Conservation (phyloP, 2,888 invertebrate genomes). For the Antheraea assamensis region DNA sequence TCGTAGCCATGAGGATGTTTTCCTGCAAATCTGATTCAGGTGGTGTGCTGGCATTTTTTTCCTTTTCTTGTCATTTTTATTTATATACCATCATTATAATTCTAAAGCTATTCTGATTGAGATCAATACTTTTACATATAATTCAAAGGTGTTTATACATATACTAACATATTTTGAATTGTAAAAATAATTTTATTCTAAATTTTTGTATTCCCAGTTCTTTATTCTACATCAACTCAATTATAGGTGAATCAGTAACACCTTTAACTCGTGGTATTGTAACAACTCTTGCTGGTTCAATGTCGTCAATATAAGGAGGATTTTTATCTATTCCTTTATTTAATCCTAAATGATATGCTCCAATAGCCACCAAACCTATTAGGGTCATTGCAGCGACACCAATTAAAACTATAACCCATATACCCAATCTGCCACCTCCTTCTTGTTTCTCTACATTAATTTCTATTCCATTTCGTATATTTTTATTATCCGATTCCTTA, state of each 20-base stretch:
- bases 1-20: no score
- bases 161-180: no score
- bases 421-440: conserved; percentile 12
- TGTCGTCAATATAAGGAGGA: conserved; percentile 27
- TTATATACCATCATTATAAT: no score
- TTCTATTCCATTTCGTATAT: not conserved
- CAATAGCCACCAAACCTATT: conserved; percentile 33
- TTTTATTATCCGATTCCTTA: not conserved
- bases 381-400: conserved; percentile 31
- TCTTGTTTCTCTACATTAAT: not conserved
- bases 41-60: no score
- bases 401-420: conserved; percentile 40
- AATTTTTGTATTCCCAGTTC: not conserved
- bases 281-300: conserved; percentile 35
- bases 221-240: not conserved
- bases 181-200: not conserved
- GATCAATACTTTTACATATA: not conserved
- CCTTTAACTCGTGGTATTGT: conserved; percentile 29
- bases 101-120: not conserved
- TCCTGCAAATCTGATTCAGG: no score
- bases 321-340: conserved; percentile 5
- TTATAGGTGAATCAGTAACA: conserved; percentile 16
- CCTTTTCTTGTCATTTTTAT: no score
- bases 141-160: not conserved
- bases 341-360: conserved; percentile 44